Percentiles rank a stretch among this genome's conserved stretches.
Evolutionary conservation across 2,113 vertebrate genomes (phyloP).

Genomic region (Varanus komodoensis): DNA sequence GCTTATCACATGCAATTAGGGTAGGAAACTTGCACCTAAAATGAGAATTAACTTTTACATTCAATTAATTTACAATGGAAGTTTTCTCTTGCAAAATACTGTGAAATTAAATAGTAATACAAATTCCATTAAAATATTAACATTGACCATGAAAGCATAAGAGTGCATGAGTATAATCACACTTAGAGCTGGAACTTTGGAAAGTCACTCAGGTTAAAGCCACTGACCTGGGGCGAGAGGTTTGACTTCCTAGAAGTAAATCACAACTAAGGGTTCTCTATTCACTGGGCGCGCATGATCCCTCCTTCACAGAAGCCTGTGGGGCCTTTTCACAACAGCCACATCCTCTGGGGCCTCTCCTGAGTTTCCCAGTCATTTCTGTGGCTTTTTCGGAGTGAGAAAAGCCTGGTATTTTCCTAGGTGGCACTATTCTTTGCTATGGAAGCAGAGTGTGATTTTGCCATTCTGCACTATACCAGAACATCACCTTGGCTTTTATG

Average conservation of each 20-base stretch:
- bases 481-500: too few relatives aligned
- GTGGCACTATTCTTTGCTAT: too few relatives aligned
- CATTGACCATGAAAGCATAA: neutral
- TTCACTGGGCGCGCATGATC: too few relatives aligned
- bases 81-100: neutral
- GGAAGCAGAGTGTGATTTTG: too few relatives aligned
- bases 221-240: neutral
- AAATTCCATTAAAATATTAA: slow-evolving; percentile 27
- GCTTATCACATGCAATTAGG: slow-evolving; percentile 38
- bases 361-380: too few relatives aligned
- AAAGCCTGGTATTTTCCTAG: too few relatives aligned
- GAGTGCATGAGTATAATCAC: neutral
- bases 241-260: neutral
- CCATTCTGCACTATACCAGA: too few relatives aligned
- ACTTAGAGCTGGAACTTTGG: neutral
- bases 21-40: slow-evolving; percentile 17
- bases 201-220: neutral
- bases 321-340: too few relatives aligned
- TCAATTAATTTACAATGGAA: slow-evolving; percentile 8
- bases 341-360: too few relatives aligned
- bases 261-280: neutral
- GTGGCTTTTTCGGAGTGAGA: too few relatives aligned
- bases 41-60: neutral
- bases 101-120: slow-evolving; percentile 14
- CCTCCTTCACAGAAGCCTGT: too few relatives aligned